Percentiles rank a stretch among this genome's conserved stretches.
Evolutionary conservation across 2,113 vertebrate species (phyloP).

Genomic region (Lepus timidus): DNA sequence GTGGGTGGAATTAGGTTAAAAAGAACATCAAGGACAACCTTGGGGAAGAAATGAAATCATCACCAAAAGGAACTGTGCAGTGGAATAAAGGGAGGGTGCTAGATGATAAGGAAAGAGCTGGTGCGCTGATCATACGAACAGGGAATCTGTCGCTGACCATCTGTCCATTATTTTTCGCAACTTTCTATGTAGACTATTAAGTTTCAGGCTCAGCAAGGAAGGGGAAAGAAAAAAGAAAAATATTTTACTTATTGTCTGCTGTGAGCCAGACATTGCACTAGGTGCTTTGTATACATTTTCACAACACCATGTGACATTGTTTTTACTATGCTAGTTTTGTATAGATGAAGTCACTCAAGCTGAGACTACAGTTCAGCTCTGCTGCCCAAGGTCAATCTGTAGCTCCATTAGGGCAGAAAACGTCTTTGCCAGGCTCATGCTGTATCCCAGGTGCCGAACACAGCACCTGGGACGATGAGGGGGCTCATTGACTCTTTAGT

Average conservation of each 20-base stretch:
- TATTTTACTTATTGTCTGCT: background rate
- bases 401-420: background rate
- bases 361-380: background rate
- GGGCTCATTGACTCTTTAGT: background rate
- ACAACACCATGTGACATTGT: background rate
- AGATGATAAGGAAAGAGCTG: background rate
- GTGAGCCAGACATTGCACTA: background rate
- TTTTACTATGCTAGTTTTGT: background rate
- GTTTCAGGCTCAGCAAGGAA: background rate
- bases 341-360: background rate
- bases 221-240: background rate
- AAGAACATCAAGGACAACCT: conserved; percentile 67
- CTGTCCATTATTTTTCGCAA: conserved; percentile 65
- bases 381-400: background rate
- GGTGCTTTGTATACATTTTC: background rate
- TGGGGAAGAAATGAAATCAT: conserved; percentile 60
- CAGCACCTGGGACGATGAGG: background rate
- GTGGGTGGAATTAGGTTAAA: conserved; percentile 74
- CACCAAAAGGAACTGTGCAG: background rate
- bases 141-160: conserved; percentile 40
- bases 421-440: background rate
- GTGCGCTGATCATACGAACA: background rate
- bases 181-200: conserved; percentile 42
- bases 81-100: conserved; percentile 11
- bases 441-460: background rate